Percentiles rank a stretch among this genome's conserved stretches.
Conservation (phyloP, 2,113 vertebrate genomes). For the Quiscalus mexicanus region DNA sequence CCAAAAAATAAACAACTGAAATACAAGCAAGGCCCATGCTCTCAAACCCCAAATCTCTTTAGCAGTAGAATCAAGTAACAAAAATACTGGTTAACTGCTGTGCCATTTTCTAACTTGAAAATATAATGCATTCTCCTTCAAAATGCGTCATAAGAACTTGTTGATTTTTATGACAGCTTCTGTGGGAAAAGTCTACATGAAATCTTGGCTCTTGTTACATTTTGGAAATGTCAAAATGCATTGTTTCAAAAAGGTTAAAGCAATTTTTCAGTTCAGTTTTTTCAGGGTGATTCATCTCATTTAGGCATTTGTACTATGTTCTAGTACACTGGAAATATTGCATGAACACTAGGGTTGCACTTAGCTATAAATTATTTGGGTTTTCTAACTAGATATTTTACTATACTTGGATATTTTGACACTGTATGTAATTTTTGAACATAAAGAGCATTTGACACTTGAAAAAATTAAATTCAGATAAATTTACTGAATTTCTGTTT, state of each 20-base stretch:
- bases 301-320: not conserved
- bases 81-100: not conserved
- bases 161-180: slow-evolving; percentile 33
- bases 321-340: not conserved
- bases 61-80: not conserved
- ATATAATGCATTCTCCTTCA: not conserved
- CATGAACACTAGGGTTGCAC: not conserved
- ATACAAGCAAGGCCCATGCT: not conserved
- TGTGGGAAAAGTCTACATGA: slow-evolving; percentile 7
- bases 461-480: not conserved
- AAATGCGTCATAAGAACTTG: not conserved
- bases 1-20: not conserved
- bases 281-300: slow-evolving; percentile 11
- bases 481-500: not conserved
- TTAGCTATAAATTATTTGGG: not conserved
- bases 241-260: slow-evolving; percentile 57
- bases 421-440: not conserved
- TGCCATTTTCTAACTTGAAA: not conserved
- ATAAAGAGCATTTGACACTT: not conserved
- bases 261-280: slow-evolving; percentile 25
- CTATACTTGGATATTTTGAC: not conserved
- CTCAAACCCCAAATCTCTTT: not conserved
- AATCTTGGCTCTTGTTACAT: slow-evolving; percentile 7
- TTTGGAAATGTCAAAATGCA: slow-evolving; percentile 47
- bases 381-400: not conserved